Conservation (phyloP, 2,797 vertebrate species). For the Rhabdophis nuchalis region DNA sequence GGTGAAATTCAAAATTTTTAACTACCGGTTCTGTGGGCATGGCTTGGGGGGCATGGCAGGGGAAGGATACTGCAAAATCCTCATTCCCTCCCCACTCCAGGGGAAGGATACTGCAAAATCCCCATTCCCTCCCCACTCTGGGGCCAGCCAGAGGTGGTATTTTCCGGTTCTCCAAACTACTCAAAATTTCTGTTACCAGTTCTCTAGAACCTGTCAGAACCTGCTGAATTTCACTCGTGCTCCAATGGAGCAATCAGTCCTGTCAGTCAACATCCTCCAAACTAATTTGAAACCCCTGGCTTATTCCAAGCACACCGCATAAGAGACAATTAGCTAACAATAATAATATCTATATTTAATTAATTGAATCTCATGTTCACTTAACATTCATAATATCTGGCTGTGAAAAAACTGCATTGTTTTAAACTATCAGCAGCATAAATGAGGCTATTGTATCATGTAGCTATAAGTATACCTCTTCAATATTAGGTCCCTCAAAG, state of each 20-base stretch:
- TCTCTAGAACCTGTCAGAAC: no score
- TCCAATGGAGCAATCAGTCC: not conserved
- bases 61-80: no score
- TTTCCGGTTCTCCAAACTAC: no score
- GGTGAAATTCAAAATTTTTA: no score
- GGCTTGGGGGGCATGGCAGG: no score
- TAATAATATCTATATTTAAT: not conserved
- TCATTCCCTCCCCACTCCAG: no score
- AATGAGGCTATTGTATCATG: not conserved
- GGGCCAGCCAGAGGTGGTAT: no score
- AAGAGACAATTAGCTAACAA: not conserved
- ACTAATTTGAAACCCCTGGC: not conserved
- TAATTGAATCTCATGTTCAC: not conserved
- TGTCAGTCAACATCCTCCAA: not conserved
- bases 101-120: no score
- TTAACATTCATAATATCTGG: not conserved
- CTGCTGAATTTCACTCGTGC: no score
- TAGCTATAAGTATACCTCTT: not conserved
- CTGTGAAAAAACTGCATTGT: not conserved
- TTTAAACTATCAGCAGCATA: not conserved
- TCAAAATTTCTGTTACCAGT: no score
- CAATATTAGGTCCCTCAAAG: not conserved
- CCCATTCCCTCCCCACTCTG: no score
- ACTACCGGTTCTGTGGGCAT: no score
- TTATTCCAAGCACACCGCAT: not conserved